Evolutionary conservation across 2,888 invertebrate species (phyloP), one percentile per base, ranked within the genome.

Genomic region (Melipona bicolor): DNA sequence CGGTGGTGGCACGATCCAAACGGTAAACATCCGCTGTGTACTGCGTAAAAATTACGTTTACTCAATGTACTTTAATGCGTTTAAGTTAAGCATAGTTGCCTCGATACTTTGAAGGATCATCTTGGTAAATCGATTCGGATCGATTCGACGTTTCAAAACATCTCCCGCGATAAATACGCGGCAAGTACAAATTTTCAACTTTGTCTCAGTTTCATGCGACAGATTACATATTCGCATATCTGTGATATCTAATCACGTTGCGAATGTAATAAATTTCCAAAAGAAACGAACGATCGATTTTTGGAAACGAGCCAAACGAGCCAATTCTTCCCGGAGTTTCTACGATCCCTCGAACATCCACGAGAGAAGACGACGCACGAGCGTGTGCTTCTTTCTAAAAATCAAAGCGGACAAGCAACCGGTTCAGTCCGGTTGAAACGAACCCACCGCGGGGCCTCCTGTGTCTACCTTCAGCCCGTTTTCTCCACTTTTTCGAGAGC

Each of bases 131-230:
- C 62, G 54, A 27, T 52, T 15, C 9, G 27, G 21, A 24, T 17
- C 70, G 77, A 82, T 77, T 36, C 36, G 64, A 61, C 68, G 43
- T 43, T 59, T 36, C 54, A 50, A 67, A 84, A 83, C 70, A 83
- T 78, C 27, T 5, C 24, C n/a, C 27, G 43, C 64, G 61, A 54
- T 50, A 71, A 68, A 50, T 9, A 54, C 24, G 67, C 43, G 21
- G 21, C 36, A 13, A 32, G 62, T 56, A 69, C 17, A 62, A 73
- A 68, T 74, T 54, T 27, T 50, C 19, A 24, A 11, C 54, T n/a
- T 17, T 61, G 56, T 56, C n/a, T 56, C 13, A 15, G n/a, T n/a
- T 56, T 13, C 36, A 36, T 13, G 56, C 56, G 5, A 56, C 56
- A n/a, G 56, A 56, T 13, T 52, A 36, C 36, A 36, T 9, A 9